A percentile compares a stretch with the other conserved stretches of the same genome.
These are phyloP conservation scores for Atherinosoma microstoma DNA, from an alignment of 2,797 vertebrate species.

Conservation along the genomic window DNA sequence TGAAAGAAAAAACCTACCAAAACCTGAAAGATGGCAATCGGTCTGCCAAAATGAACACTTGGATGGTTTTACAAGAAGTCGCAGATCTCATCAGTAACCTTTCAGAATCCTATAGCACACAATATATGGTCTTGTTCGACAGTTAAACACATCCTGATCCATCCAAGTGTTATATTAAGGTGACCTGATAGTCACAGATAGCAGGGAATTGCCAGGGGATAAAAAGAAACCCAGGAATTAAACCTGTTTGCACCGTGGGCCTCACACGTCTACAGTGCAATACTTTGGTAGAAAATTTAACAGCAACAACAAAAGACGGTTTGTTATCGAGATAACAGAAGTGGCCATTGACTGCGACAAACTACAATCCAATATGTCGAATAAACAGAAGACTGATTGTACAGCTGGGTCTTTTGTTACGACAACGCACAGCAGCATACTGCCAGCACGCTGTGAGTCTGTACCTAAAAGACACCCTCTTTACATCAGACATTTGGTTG, in stretches of 20 bases:
- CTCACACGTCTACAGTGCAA: constrained; percentile 34
- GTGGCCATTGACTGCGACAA: constrained; percentile 54
- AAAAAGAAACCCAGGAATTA: constrained; percentile 34
- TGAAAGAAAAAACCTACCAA: background rate
- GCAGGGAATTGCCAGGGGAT: constrained; percentile 33
- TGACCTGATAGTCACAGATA: constrained; percentile 16
- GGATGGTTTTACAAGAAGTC: background rate
- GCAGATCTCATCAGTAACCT: background rate
- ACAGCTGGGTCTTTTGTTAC: constrained; percentile 46
- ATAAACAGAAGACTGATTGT: constrained; percentile 65
- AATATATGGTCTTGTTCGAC: constrained; percentile 1
- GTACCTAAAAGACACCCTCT: constrained; percentile 7
- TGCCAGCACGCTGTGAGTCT: background rate
- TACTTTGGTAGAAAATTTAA: constrained; percentile 33
- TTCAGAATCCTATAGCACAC: background rate
- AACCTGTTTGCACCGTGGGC: constrained; percentile 17
- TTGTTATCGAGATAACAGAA: constrained; percentile 63
- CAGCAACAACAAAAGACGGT: constrained; percentile 52
- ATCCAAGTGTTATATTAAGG: background rate
- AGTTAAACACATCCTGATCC: constrained; percentile 1
- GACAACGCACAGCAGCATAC: constrained; percentile 20
- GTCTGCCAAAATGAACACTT: background rate
- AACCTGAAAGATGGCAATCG: background rate
- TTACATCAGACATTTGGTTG: background rate
- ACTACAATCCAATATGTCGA: constrained; percentile 66